Evolutionary conservation across 2,113 vertebrate species (phyloP), one percentile per base, ranked within the genome.

Genomic region (Talpa occidentalis): DNA sequence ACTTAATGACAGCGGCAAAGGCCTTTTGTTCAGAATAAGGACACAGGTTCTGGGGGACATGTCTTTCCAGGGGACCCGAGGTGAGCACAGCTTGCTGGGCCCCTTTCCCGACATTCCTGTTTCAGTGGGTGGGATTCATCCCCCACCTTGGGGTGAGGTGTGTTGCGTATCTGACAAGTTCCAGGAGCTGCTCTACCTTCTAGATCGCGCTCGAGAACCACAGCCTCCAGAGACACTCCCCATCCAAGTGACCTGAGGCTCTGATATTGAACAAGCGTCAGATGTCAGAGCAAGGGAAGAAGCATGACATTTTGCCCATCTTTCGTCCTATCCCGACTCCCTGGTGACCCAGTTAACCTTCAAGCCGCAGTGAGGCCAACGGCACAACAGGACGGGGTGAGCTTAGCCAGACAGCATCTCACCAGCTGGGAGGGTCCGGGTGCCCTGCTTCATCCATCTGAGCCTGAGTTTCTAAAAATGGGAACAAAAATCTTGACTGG

Each of bases 281-380:
- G 69, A 16, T 10, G 22, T 56, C 54, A 56, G 54, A 22, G 54
- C 21, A 22, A 56, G 21, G 54, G 54, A 91, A 95, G 73, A 83
- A 28, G 78, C 54, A 15, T 78, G 54, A 93, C 19, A 14, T 42
- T 40, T 32, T 73, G 42, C 26, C 37, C 35, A 60, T 66, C n/a
- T 60, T 78, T 91, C 74, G 87, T 30, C 74, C 30, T 66, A 22
- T 40, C 32, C 22, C 79, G n/a, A 72, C 30, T 88, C 52, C 11
- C 70, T 32, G 49, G 24, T 40, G 40, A 88, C 44, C 73, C 72
- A 90, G 64, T 78, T 22, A 87, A 85, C 82, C 88, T 42, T 91
- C 32, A 72, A 67, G 62, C 64, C 83, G 35, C 56, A 83, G 35
- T 14, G 40, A 86, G 52, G 19, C 17, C 64, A 52, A 17, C 0